Conservation (phyloP, 2,797 vertebrate genomes). For the Tenualosa thibaudeaui region DNA sequence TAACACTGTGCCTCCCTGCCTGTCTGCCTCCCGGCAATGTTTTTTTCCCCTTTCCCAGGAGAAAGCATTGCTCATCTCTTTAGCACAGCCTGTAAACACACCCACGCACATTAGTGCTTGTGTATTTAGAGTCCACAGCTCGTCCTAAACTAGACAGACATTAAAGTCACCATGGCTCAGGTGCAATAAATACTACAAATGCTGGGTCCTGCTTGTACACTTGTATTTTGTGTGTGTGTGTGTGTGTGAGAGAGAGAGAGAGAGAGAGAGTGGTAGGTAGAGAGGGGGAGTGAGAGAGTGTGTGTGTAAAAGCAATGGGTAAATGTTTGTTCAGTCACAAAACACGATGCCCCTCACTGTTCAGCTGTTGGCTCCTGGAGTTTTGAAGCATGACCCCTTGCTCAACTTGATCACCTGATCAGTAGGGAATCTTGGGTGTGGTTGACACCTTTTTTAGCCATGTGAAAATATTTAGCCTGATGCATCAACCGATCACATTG, state of each 20-base stretch:
- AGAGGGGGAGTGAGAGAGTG: background rate
- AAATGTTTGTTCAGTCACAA: constrained; percentile 57
- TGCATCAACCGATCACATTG: background rate
- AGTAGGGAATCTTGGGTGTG: constrained; percentile 12
- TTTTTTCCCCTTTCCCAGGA: background rate
- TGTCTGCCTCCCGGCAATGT: background rate
- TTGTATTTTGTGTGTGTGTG: background rate
- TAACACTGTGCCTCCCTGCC: background rate
- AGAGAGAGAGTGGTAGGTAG: background rate
- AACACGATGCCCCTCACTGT: constrained; percentile 33
- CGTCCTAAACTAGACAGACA: background rate
- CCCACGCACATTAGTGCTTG: background rate
- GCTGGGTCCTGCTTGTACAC: background rate
- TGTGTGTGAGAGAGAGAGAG: background rate
- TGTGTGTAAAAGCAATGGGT: constrained; percentile 31
- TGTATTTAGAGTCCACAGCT: background rate
- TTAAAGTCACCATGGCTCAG: background rate
- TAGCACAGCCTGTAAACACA: background rate
- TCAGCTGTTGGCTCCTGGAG: constrained; percentile 39
- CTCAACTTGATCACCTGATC: constrained; percentile 18
- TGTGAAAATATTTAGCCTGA: background rate
- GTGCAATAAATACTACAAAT: background rate
- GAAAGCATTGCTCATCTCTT: background rate
- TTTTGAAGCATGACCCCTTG: constrained; percentile 36
- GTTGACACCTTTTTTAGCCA: background rate